A percentile compares a stretch with the other conserved stretches of the same genome.
These are phyloP conservation scores for Neodon shergylaensis DNA, from an alignment of 2,113 vertebrate genomes.

Conservation along the genomic window DNA sequence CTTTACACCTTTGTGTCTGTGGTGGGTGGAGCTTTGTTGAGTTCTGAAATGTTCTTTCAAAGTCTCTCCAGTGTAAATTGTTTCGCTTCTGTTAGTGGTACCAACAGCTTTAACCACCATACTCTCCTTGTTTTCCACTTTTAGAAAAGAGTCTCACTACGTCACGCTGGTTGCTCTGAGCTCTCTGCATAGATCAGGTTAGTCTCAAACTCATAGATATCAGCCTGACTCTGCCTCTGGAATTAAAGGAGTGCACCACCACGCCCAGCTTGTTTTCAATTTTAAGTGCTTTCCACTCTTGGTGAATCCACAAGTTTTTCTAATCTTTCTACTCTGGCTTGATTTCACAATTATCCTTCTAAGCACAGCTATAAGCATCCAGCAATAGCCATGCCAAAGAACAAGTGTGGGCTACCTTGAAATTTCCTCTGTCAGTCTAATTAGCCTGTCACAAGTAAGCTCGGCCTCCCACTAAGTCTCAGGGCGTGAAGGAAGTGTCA, in stretches of 20 bases:
- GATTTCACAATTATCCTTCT: neutral
- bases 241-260: neutral
- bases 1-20: neutral
- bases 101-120: neutral
- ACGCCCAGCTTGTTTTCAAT: neutral
- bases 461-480: neutral
- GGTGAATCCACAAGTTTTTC: neutral
- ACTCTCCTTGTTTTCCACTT: neutral
- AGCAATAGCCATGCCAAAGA: neutral
- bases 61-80: neutral
- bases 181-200: neutral
- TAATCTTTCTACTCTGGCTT: neutral
- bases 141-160: neutral
- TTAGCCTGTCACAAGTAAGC: neutral
- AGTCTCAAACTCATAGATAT: neutral
- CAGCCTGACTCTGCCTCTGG: neutral
- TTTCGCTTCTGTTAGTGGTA: neutral
- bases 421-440: neutral
- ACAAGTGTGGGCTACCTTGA: neutral
- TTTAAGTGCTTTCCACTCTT: neutral
- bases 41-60: neutral
- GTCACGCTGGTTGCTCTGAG: neutral
- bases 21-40: neutral
- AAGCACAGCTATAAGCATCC: neutral
- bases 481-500: neutral